phyloP scores from a whole-genome alignment of 2,888 invertebrate genomes.

The Isoperla grammatica region DNA sequence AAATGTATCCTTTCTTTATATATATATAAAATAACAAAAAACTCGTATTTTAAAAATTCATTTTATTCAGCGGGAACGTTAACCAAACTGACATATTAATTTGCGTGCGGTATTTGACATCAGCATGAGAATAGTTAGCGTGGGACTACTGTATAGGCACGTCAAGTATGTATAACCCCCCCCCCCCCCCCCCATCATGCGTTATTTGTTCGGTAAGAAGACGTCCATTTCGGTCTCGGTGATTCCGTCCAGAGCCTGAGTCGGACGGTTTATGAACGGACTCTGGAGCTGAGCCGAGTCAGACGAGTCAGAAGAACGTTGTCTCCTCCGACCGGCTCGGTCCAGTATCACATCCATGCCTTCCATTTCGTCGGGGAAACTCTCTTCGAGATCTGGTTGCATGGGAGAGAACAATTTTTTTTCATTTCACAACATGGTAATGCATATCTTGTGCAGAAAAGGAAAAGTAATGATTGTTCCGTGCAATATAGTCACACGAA shows the following conservation, averaged over 20 bases:
- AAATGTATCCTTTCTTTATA: too few species aligned
- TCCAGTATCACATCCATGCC: conserved; percentile 30
- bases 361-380: conserved; percentile 27
- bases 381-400: conserved; percentile 26
- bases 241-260: neutral
- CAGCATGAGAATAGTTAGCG: too few species aligned
- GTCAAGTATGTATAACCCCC: too few species aligned
- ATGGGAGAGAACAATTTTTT: too few species aligned
- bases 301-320: conserved; percentile 5
- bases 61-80: too few species aligned
- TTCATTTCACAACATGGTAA: too few species aligned
- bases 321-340: conserved; percentile 23
- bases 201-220: conserved; percentile 1
- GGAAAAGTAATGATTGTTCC: neutral
- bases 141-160: too few species aligned
- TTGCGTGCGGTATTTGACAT: too few species aligned
- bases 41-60: too few species aligned
- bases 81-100: too few species aligned
- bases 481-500: neutral
- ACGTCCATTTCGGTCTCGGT: conserved; percentile 12
- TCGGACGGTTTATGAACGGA: neutral
- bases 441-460: neutral
- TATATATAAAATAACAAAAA: too few species aligned
- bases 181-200: too few species aligned
- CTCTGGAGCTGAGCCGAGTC: neutral